A percentile compares a stretch with the other conserved stretches of the same genome.
Conservation (phyloP, 2,888 invertebrate genomes). For the Lithophane ornitopus region DNA sequence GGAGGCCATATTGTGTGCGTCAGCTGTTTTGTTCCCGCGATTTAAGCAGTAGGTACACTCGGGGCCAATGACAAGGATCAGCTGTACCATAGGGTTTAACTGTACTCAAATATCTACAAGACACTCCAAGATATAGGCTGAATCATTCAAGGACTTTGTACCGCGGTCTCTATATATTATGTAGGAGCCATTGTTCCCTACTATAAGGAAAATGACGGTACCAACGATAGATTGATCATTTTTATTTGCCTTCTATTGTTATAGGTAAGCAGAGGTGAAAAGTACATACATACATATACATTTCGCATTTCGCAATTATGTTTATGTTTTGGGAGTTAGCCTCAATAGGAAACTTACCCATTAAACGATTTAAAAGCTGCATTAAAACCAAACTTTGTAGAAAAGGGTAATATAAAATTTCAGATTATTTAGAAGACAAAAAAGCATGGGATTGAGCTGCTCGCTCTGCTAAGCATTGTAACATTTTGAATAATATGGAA, state of each 20-base stretch:
- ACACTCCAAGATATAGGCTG: background rate
- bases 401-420: too few relatives aligned
- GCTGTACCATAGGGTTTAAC: background rate
- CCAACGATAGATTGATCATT: conserved; percentile 2
- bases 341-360: too few relatives aligned
- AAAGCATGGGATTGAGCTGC: too few relatives aligned
- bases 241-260: background rate
- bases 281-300: too few relatives aligned
- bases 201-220: conserved; percentile 13
- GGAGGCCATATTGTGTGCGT: conserved; percentile 9
- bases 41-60: background rate
- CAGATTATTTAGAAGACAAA: too few relatives aligned
- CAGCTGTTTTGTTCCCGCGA: conserved; percentile 46
- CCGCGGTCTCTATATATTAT: background rate
- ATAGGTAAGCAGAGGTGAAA: background rate
- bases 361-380: too few relatives aligned
- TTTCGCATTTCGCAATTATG: background rate
- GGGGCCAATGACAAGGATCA: background rate
- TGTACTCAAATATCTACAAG: conserved; percentile 1
- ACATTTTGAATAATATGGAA: too few relatives aligned
- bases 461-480: too few relatives aligned
- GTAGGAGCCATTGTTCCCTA: conserved; percentile 21
- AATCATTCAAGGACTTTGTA: conserved; percentile 6
- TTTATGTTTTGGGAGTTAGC: background rate
- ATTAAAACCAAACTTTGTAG: too few relatives aligned